Percentiles rank a stretch among this genome's conserved stretches.
Conservation (phyloP, 35 echinoderm and acorn worm species). For the Ophiothrix spiculata region DNA sequence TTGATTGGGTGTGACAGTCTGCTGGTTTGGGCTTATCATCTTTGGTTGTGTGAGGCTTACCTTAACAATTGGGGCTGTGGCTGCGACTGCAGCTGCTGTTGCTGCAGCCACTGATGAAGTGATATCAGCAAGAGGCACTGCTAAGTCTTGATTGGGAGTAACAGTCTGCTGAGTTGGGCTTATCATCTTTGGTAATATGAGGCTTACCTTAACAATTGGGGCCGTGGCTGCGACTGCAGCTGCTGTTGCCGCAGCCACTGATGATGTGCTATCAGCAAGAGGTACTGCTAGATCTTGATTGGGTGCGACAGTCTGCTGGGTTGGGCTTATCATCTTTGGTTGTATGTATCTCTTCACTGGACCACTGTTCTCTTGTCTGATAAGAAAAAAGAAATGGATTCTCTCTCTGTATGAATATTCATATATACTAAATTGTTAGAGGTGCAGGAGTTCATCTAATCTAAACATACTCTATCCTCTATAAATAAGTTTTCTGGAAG, state of each 20-base stretch:
- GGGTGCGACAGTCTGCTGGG: background rate
- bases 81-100: slow-evolving; percentile 68
- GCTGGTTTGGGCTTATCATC: too few species aligned
- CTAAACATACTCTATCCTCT: too few species aligned
- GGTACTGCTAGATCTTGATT: background rate
- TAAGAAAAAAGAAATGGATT: background rate
- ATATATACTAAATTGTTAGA: too few species aligned
- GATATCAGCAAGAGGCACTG: too few species aligned
- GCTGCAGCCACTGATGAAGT: slow-evolving; percentile 38
- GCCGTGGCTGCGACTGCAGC: slow-evolving; percentile 76
- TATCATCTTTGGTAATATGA: too few species aligned
- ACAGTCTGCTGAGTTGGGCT: too few species aligned
- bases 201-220: slow-evolving; percentile 55
- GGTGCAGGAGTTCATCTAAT: too few species aligned
- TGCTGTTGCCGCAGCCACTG: slow-evolving; percentile 47
- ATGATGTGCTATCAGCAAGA: background rate
- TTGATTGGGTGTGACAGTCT: too few species aligned
- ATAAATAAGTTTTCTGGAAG: too few species aligned
- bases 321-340: slow-evolving; percentile 43
- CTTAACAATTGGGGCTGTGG: slow-evolving; percentile 67
- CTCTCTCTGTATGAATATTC: background rate
- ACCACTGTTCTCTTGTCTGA: slow-evolving; percentile 52
- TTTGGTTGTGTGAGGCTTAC: too few species aligned
- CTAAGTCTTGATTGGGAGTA: too few species aligned
- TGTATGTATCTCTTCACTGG: slow-evolving; percentile 58